Evolutionary conservation across 2,888 invertebrate genomes (phyloP).

Genomic region (Drosophila mimetica): DNA sequence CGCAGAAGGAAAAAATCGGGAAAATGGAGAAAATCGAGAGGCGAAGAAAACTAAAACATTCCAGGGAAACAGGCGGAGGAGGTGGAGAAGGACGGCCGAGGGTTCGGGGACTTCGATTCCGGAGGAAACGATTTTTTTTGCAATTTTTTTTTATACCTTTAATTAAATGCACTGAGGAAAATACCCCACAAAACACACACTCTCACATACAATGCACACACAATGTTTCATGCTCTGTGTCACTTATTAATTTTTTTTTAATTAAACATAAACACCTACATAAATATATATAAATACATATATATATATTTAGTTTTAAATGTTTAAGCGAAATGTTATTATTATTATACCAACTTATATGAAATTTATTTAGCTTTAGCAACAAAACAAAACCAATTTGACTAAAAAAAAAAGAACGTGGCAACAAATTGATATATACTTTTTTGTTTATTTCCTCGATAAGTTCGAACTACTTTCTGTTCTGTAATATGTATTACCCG

Average conservation of each 20-base stretch:
- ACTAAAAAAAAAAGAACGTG: conserved; percentile 59
- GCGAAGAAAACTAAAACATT: conserved; percentile 44
- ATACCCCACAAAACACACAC: conserved; percentile 10
- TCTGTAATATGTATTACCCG: conserved; percentile 54
- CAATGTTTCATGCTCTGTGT: conserved; percentile 47
- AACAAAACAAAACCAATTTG: conserved; percentile 49
- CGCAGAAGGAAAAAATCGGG: conserved; percentile 15
- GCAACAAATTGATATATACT: conserved; percentile 59
- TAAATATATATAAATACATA: conserved; percentile 41
- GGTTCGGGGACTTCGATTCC: conserved; percentile 30
- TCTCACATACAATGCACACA: conserved; percentile 23
- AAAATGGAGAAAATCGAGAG: conserved; percentile 11
- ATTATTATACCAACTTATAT: conserved; percentile 76
- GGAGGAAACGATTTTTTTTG: conserved; percentile 43
- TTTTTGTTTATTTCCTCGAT: conserved; percentile 39
- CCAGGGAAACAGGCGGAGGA: conserved; percentile 28
- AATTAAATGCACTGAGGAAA: conserved; percentile 35
- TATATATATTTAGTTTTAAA: conserved; percentile 53
- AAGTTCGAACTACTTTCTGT: conserved; percentile 40
- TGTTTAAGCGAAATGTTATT: conserved; percentile 72
- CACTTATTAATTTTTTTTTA: conserved; percentile 46
- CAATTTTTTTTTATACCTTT: conserved; percentile 58
- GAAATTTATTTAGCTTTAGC: conserved; percentile 79
- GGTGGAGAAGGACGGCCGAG: conserved; percentile 6
- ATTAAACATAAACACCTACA: conserved; percentile 27